Evolutionary conservation across 2,113 vertebrate species (phyloP), one percentile per base, ranked within the genome.

Genomic region (Onychostoma macrolepis): DNA sequence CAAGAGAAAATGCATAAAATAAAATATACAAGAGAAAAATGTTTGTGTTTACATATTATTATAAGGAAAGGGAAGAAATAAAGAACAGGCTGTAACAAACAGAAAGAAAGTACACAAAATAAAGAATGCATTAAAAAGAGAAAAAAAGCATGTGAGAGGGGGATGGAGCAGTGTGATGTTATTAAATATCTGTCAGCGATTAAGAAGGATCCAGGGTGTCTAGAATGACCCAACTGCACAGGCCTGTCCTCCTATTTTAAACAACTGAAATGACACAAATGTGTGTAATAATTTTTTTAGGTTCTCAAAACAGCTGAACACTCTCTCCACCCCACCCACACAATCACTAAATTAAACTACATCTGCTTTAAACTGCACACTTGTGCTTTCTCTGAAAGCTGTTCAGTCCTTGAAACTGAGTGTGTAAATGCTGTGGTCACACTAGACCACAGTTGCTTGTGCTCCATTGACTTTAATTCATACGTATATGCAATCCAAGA

Each of bases 211-310:
- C 78, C 28, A 75, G 77, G 19, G 69, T 24, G 24, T 67, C 74
- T 88, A 50, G 67, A 72, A 83, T 78, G 83, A 65, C 63, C 58
- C 78, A 72, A 79, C 72, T 72, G 84, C 38, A 50, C 36, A 0
- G 69, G 38, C 36, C 53, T n/a, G n/a, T 43, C 38, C 67, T 87
- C 38, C 79, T 82, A 82, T 87, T 87, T 87, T 87, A 82, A 86
- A 86, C 78, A 48, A 43, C 65, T 41, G 28, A 71, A 78, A 76
- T n/a, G 21, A 84, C 13, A 58, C 61, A 79, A 61, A 71, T n/a
- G 12, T 53, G 4, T 84, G 45, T 74, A 30, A 72, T 72, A 26
- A 67, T 83, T 83, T 81, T 45, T 81, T 82, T 83, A 53, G 81
- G 11, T 83, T 69, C 43, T 69, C 26, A 28, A 83, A 83, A 83